Percentiles rank a stretch among this genome's conserved stretches.
phyloP scores from a whole-genome alignment of 2,888 invertebrate genomes.

The Catocala fraxini region DNA sequence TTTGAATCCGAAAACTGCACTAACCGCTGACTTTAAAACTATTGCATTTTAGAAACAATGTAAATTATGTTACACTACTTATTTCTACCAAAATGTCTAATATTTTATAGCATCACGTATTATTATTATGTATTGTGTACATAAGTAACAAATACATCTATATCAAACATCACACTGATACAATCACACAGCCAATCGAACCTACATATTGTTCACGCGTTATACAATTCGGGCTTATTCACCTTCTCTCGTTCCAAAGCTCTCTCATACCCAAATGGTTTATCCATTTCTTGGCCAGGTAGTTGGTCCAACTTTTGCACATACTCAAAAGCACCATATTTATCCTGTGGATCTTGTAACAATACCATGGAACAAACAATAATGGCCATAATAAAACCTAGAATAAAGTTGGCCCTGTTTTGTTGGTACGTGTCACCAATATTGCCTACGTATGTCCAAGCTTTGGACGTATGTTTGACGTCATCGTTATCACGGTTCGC shows the following conservation, averaged over 20 bases:
- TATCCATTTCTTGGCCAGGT: constrained; percentile 55
- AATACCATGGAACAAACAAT: constrained; percentile 39
- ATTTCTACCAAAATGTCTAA: too few relatives aligned
- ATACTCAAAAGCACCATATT: constrained; percentile 48
- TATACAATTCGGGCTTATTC: constrained; percentile 73
- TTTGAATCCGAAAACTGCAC: too few relatives aligned
- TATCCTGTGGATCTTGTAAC: constrained; percentile 57
- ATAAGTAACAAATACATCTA: too few relatives aligned
- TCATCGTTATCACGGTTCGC: constrained; percentile 71
- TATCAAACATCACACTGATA: neutral
- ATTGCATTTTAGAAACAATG: too few relatives aligned
- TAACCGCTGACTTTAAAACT: too few relatives aligned
- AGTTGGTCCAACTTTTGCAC: constrained; percentile 40
- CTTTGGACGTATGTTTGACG: constrained; percentile 52
- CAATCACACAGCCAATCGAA: neutral
- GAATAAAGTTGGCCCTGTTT: constrained; percentile 63
- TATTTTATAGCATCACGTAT: too few relatives aligned
- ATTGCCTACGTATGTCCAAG: constrained; percentile 72
- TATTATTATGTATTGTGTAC: too few relatives aligned
- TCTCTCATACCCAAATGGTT: constrained; percentile 69
- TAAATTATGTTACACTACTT: too few relatives aligned
- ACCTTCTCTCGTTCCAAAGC: constrained; percentile 59
- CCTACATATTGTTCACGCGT: constrained; percentile 59
- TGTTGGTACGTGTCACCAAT: constrained; percentile 63
- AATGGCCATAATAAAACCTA: constrained; percentile 66